These are phyloP conservation scores for Aphelocoma californica DNA, from an alignment of 2,797 vertebrate species.

Conservation along the genomic window DNA sequence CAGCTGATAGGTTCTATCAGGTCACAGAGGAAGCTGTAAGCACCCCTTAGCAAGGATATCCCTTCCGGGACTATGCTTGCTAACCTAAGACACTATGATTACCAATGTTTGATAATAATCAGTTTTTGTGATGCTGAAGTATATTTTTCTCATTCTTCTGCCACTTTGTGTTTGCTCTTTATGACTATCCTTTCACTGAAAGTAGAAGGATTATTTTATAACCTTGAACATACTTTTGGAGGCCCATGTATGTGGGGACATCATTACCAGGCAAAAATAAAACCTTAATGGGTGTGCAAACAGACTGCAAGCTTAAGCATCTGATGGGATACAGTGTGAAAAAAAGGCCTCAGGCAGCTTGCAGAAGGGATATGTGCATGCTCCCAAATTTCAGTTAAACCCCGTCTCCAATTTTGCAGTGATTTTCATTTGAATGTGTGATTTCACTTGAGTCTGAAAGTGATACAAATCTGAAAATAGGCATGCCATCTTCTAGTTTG, in stretches of 20 bases:
- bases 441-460: background rate
- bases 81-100: background rate
- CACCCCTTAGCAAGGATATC: too few species aligned
- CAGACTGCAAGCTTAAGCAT: background rate
- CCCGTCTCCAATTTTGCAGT: background rate
- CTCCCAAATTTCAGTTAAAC: background rate
- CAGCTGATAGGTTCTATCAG: too few species aligned
- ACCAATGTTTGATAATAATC: background rate
- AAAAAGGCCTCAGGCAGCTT: background rate
- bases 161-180: background rate
- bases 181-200: background rate
- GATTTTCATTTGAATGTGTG: slow-evolving; percentile 34
- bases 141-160: background rate
- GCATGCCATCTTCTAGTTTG: background rate
- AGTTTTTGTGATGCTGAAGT: background rate
- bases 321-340: background rate
- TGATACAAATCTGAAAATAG: slow-evolving; percentile 27
- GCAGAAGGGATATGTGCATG: background rate
- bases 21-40: too few species aligned
- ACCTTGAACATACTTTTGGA: background rate
- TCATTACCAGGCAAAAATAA: background rate
- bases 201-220: background rate
- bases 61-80: too few species aligned
- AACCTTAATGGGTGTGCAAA: background rate
- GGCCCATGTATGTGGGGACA: background rate